phyloP scores from a whole-genome alignment of 2,888 invertebrate genomes.

The Eupithecia exiguata region DNA sequence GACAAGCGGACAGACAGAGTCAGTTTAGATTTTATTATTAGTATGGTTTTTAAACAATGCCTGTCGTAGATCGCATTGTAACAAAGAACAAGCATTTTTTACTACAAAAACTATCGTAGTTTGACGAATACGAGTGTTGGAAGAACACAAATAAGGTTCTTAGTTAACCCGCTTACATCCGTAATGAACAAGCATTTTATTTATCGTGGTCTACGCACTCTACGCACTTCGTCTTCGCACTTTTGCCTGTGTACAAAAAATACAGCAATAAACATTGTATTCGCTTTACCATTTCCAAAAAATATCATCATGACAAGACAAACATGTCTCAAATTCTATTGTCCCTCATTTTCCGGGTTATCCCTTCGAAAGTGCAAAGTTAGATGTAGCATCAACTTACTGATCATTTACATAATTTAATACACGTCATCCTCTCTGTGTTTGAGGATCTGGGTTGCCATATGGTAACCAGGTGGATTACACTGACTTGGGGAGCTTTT shows the following conservation, averaged over 20 bases:
- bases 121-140: too few species aligned
- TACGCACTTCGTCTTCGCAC: too few species aligned
- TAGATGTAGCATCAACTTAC: slow-evolving; percentile 21
- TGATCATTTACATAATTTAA: slow-evolving; percentile 36
- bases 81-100: too few species aligned
- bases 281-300: too few species aligned
- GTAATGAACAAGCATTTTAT: too few species aligned
- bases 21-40: background rate
- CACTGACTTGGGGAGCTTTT: background rate
- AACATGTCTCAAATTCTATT: slow-evolving; percentile 20
- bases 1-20: background rate
- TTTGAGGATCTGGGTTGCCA: background rate
- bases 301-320: background rate
- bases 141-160: too few species aligned
- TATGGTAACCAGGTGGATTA: slow-evolving; percentile 3
- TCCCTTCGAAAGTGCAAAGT: slow-evolving; percentile 28
- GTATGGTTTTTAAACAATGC: background rate
- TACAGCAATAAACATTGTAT: background rate
- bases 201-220: too few species aligned
- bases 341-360: slow-evolving; percentile 16
- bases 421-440: slow-evolving; percentile 17
- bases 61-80: too few species aligned
- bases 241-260: background rate
- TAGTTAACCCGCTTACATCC: too few species aligned
- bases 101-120: too few species aligned